These are phyloP conservation scores for cat (Felis catus) DNA, from an alignment of 2,113 vertebrate species.

Conservation along the genomic window DNA sequence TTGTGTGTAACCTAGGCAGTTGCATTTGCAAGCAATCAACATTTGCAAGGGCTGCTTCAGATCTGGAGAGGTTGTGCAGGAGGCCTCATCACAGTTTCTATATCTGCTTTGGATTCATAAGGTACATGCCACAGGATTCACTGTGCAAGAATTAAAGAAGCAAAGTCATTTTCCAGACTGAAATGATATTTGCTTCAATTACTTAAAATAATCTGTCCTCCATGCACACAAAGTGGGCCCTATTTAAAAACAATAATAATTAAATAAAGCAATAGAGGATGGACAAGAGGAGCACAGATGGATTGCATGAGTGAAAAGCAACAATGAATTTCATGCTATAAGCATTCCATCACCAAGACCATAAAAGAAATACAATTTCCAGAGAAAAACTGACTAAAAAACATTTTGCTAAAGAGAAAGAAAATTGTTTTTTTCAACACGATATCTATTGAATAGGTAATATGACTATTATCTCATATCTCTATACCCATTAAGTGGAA, in stretches of 20 bases:
- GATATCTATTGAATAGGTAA: slow-evolving; percentile 1
- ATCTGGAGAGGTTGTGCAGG: slow-evolving; percentile 38
- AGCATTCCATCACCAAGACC: not conserved
- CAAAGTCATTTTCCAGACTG: not conserved
- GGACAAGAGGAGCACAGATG: not conserved
- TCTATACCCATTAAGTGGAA: slow-evolving; percentile 22
- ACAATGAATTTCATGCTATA: not conserved
- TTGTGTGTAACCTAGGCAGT: slow-evolving; percentile 72
- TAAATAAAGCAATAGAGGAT: not conserved
- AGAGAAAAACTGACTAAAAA: slow-evolving; percentile 36
- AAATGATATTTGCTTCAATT: not conserved
- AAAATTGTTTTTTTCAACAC: not conserved
- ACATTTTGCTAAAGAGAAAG: slow-evolving; percentile 51
- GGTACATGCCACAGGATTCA: not conserved
- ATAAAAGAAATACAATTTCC: not conserved
- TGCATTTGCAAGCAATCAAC: slow-evolving; percentile 69
- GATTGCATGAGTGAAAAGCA: slow-evolving; percentile 3
- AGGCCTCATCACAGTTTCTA: not conserved
- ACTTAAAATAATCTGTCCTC: not conserved
- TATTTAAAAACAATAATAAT: not conserved
- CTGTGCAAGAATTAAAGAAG: not conserved
- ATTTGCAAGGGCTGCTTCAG: slow-evolving; percentile 46
- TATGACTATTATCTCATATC: not conserved
- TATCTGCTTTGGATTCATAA: not conserved
- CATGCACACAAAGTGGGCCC: not conserved